Evolutionary conservation across 92 coral and sea anemone species (phyloP), one percentile per base, ranked within the genome.

Genomic region (Anthopleura xanthogrammica): DNA sequence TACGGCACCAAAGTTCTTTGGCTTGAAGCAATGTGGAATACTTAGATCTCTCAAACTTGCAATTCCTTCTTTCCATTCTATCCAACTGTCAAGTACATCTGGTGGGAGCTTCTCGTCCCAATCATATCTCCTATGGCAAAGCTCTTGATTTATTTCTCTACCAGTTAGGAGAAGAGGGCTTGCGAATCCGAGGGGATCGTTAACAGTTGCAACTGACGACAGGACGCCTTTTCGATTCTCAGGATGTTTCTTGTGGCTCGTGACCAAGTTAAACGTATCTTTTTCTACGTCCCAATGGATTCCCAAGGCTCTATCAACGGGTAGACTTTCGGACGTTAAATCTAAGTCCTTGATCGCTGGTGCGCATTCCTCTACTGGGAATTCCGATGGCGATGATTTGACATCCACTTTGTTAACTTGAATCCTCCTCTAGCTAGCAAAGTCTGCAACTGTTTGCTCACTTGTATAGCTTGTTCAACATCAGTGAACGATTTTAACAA

Each of bases 81-180:
- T 19, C 94, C 83, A 64, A 60, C 89, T 41, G 16, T 9, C 41
- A 7, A 73, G 82, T 48, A 93, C 36, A 39, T 85, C 87, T 50
- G 68, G 57, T 52, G 89, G 94, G 17, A 93, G 91, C 2, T 75
- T 82, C 0, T 88, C 91, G 79, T 83, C 41, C 94, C 94, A 93
- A 60, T 86, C 83, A 40, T 85, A 90, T 77, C 86, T 92, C 83
- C 83, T 3, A 50, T n/a, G 88, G 20, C 91, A 93, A 65, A 90
- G 70, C 82, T 88, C 92, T 75, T 93, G 92, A 65, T 90, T 93
- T 11, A 88, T 88, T 72, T 90, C 94, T 88, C 92, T 89, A 7
- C 90, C 92, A 5, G 89, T 86, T 60, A 91, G 81, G 40, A 91
- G 80, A 7, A 89, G 56, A 13, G 92, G 95, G 72, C 92, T 83